Percentiles rank a stretch among this genome's conserved stretches.
phyloP scores from a whole-genome alignment of 1,140 invertebrate genomes.

The Ditylenchus dipsaci region DNA sequence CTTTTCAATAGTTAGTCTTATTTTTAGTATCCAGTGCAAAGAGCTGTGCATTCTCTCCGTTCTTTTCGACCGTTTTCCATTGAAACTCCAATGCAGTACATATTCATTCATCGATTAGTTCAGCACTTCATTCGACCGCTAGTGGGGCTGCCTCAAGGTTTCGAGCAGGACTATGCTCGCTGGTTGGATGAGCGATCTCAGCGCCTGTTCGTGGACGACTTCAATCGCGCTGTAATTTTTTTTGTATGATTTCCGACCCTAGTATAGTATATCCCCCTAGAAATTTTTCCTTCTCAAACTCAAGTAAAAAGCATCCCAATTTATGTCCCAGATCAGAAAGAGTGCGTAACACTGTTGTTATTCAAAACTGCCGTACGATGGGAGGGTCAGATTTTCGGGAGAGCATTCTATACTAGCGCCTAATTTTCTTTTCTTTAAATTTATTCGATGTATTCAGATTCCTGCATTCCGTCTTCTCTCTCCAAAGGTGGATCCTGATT shows the following conservation, averaged over 20 bases:
- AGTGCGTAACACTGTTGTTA: too few relatives aligned
- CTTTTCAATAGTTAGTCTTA: not conserved
- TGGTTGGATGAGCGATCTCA: slow-evolving; percentile 48
- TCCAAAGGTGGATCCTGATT: slow-evolving; percentile 48
- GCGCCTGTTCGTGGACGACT: slow-evolving; percentile 52
- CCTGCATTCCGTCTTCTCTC: slow-evolving; percentile 52
- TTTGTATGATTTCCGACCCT: too few relatives aligned
- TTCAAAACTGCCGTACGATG: too few relatives aligned
- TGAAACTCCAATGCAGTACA: slow-evolving; percentile 57
- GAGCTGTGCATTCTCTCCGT: slow-evolving; percentile 51
- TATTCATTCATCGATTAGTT: slow-evolving; percentile 51
- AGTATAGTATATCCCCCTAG: too few relatives aligned
- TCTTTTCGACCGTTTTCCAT: slow-evolving; percentile 48
- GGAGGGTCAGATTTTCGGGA: too few relatives aligned
- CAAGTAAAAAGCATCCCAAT: too few relatives aligned
- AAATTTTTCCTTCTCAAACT: too few relatives aligned
- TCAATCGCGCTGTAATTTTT: slow-evolving; percentile 24
- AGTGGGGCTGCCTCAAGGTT: slow-evolving; percentile 28
- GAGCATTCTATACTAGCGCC: too few relatives aligned
- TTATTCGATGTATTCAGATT: slow-evolving; percentile 23
- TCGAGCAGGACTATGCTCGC: slow-evolving; percentile 48
- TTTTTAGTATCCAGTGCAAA: slow-evolving; percentile 51
- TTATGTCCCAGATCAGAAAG: too few relatives aligned
- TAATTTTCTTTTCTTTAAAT: not conserved
- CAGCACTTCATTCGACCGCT: slow-evolving; percentile 42